Percentiles rank a stretch among this genome's conserved stretches.
Conservation (phyloP, 2,888 invertebrate species). For the Drosophila algonquin region DNA sequence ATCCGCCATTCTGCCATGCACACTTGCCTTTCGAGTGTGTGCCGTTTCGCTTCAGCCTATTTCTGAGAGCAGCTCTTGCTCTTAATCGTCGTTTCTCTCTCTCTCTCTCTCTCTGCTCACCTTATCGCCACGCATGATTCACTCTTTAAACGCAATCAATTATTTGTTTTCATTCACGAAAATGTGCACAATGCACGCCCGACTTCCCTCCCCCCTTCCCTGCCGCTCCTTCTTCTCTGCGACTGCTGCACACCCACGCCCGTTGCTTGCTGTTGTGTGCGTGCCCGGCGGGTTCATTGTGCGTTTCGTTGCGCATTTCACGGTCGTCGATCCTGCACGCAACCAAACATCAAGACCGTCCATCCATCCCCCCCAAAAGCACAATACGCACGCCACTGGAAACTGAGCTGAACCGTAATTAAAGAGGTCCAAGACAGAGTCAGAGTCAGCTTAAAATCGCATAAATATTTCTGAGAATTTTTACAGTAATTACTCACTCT, state of each 20-base stretch:
- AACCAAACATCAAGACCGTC: conserved; percentile 11
- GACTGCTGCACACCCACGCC: conserved; percentile 20
- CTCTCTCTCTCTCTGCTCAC: conserved; percentile 21
- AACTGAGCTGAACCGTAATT: conserved; percentile 1
- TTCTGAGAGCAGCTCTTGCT: conserved; percentile 33
- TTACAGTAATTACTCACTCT: neutral
- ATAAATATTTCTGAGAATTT: neutral
- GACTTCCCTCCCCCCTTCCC: conserved; percentile 46
- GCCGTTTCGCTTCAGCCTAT: conserved; percentile 54
- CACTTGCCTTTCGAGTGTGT: conserved; percentile 49
- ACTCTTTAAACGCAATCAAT: conserved; percentile 64
- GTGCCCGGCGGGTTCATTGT: conserved; percentile 69
- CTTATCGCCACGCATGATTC: conserved; percentile 67
- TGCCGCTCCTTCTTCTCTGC: conserved; percentile 5
- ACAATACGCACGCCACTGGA: conserved; percentile 17
- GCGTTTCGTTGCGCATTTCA: conserved; percentile 77
- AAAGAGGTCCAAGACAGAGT: neutral
- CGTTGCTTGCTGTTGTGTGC: conserved; percentile 45
- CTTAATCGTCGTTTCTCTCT: conserved; percentile 44
- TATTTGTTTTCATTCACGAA: conserved; percentile 70
- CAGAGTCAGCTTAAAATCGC: neutral
- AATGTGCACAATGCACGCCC: conserved; percentile 64
- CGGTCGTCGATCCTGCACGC: conserved; percentile 77
- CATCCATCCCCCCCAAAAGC: conserved; percentile 32
- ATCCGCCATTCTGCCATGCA: conserved; percentile 61